Base-by-base conservation (phyloP, 2,888 invertebrate genomes). In the Trichacis sp. region DNA sequence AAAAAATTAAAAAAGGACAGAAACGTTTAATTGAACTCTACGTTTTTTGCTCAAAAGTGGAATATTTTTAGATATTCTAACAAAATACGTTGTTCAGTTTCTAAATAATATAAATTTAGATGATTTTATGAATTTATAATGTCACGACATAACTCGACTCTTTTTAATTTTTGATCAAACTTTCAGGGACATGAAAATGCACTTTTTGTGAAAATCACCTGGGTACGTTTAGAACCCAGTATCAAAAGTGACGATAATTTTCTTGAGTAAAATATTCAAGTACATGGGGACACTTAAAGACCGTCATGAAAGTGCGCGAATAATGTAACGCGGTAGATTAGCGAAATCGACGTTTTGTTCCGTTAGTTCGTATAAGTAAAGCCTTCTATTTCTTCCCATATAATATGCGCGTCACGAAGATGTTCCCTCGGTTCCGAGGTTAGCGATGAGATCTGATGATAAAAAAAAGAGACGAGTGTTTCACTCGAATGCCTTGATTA, bases 351-450 rank as follows among this genome's bases (percentile, higher is more conserved):
- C 61, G 49, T 61, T 55, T 55, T 50, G 36, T 36, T 51, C 50
- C 43, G 55, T 38, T 45, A 55, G 46, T 19, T 54, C 55, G 50
- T 50, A 46, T 40, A 29, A 42, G 40, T 8, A 19, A 40, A 51
- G 40, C 24, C 60, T 48, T 54, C 50, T 58, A 61, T 65, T 57
- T 61, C 57, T 65, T 61, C 53, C 20, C 49, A 65, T 65, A 61
- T 58, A 65, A 65, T 65, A 65, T 65, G 65, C 65, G 57, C 51
- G 61, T 65, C 65, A 65, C 65, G 65, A 55, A 57, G 61, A 60
- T 65, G 57, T 65, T 65, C 64, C 49, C 49, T 56, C 64, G 45
- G 59, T 55, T 60, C 59, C 48, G 59, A 56, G 40, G 49, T 54
- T 56, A 49, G 47, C 33, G 48, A 48, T 33, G 59, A 33, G 56